phyloP scores from a whole-genome alignment of 1,140 invertebrate species.

The Neodiprion virginianus region DNA sequence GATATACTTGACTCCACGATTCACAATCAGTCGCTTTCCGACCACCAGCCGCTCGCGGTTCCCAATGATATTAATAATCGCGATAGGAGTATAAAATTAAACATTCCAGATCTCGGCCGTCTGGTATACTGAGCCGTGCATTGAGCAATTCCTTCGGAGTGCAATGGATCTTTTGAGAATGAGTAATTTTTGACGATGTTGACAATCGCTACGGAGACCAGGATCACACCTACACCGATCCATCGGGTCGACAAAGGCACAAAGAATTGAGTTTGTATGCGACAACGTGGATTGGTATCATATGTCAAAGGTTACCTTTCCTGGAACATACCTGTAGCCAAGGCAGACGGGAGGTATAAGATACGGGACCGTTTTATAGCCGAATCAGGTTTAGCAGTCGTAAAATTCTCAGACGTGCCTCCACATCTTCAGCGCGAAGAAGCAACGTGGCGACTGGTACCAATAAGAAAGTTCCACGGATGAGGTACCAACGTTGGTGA shows the following conservation, averaged over 20 bases:
- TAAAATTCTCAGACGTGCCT: not conserved
- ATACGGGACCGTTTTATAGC: not conserved
- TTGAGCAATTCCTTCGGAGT: too few species aligned
- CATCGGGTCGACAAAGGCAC: too few species aligned
- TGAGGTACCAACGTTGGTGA: too few species aligned
- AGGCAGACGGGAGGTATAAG: not conserved
- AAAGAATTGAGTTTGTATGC: not conserved
- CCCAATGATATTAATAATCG: not conserved
- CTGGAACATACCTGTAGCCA: not conserved
- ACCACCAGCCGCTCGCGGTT: slow-evolving; percentile 27
- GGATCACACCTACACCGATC: too few species aligned
- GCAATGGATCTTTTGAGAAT: too few species aligned
- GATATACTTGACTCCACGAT: slow-evolving; percentile 18
- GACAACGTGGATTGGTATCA: not conserved
- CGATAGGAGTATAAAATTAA: slow-evolving; percentile 7
- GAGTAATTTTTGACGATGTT: too few species aligned
- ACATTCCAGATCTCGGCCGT: slow-evolving; percentile 19
- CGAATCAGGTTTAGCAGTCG: slow-evolving; percentile 7
- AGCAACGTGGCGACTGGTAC: too few species aligned
- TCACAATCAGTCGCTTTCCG: slow-evolving; percentile 24
- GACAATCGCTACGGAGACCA: too few species aligned
- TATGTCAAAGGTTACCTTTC: slow-evolving; percentile 7
- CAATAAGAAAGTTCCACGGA: too few species aligned
- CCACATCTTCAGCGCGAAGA: too few species aligned
- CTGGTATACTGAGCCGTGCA: slow-evolving; percentile 24